Evolutionary conservation across 1,140 invertebrate species (phyloP).

Genomic region (Marisa cornuarietis): DNA sequence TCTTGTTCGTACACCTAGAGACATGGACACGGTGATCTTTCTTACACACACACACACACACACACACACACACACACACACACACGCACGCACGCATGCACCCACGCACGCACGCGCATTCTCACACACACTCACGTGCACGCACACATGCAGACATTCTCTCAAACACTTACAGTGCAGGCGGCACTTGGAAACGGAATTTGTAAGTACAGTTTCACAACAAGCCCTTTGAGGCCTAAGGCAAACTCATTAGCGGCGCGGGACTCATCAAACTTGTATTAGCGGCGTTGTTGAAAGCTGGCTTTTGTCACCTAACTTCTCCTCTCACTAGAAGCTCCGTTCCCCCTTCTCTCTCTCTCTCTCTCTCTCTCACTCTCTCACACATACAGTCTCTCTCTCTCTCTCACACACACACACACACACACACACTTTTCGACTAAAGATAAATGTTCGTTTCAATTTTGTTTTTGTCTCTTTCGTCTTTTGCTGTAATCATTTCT

Average conservation of each 20-base stretch:
- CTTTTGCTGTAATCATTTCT: no score
- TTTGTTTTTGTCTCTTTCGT: no score
- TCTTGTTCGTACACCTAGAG: no score
- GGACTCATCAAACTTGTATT: no score
- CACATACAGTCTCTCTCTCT: background rate
- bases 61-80: conserved; percentile 10
- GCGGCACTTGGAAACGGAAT: conserved; percentile 1
- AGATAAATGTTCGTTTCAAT: no score
- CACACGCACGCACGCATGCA: conserved; percentile 5
- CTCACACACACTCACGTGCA: no score
- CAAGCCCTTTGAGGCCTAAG: no score
- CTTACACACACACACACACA: conserved; percentile 11
- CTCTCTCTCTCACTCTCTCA: background rate
- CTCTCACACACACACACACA: conserved; percentile 6
- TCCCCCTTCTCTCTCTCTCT: background rate
- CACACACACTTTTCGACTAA: background rate
- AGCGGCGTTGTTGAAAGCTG: no score
- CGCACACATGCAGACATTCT: background rate
- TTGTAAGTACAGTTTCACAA: no score
- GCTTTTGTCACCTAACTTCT: background rate
- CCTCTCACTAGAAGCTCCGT: background rate
- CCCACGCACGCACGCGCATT: conserved; percentile 4
- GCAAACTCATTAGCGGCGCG: no score
- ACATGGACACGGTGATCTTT: no score
- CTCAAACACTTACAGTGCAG: background rate